Base-by-base conservation (phyloP, 1,140 invertebrate species). In the Drosophila dunni region DNA sequence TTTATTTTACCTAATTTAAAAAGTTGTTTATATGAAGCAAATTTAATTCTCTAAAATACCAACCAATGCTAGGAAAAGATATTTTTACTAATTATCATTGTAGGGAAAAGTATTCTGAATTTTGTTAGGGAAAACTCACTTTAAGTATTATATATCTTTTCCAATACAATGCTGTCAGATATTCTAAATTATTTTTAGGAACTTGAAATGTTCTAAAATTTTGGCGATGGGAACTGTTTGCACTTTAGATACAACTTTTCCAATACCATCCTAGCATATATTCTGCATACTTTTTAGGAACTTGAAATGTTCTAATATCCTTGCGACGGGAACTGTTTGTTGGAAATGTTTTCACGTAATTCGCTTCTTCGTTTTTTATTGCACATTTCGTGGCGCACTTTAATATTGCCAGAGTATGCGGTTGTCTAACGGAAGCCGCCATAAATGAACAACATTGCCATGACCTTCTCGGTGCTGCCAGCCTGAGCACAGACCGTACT, bases 401-500 rank as follows among this genome's bases (percentile, higher is more conserved):
- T 88, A 82, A 82, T 75, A 88, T 64, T 13, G 33, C 38, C n/a
- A 29, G 6, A 46, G 36, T 20, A 20, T 56, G 13, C 36, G 34
- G 50, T 29, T 53, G 83, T 61, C 65, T 51, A 61, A 73, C 82
- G 78, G 83, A 86, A 77, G 76, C 40, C 10, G 46, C 36, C 60
- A 63, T 76, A 83, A 83, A 83, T 84, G 77, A 84, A 79, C 73
- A 80, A 72, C 69, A 74, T 67, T 78, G 68, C 44, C 75, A 60
- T 17, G 66, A 77, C 54, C 45, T 63, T 40, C 60, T 58, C n/a
- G 13, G 9, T 4, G 2, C 11, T 45, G 24, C 34, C 20, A 2
- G 7, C 42, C 9, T 6, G 24, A 29, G 5, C 2, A 29, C 24
- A 29, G 24, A 29, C 24, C 24, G 24, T 29, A 2, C 6, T 29